phyloP scores from a whole-genome alignment of 2,113 vertebrate genomes.

The Orientallactaga bullata region DNA sequence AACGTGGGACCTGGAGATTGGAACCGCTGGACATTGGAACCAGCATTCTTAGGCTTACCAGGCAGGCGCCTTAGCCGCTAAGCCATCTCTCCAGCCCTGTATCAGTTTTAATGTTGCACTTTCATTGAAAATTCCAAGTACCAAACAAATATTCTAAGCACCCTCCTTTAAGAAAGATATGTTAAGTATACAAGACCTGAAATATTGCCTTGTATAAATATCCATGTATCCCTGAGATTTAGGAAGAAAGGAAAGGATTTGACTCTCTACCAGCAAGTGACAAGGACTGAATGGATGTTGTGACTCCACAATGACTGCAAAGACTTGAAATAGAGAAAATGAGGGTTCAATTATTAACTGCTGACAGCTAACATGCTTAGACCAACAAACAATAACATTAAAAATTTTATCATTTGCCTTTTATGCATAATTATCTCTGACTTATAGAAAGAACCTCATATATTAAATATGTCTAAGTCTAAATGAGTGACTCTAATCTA shows the following conservation, averaged over 20 bases:
- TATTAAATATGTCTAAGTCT: background rate
- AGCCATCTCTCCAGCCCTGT: too few species aligned
- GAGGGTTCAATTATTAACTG: background rate
- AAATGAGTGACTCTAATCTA: background rate
- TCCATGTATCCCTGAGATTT: background rate
- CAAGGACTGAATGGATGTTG: accelerated
- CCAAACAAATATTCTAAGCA: background rate
- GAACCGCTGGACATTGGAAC: too few species aligned
- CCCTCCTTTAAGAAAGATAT: background rate
- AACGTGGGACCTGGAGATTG: too few species aligned
- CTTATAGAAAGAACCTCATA: background rate
- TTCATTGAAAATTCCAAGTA: background rate
- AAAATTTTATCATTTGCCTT: background rate
- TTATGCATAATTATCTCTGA: background rate
- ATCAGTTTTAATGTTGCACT: too few species aligned
- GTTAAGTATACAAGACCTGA: background rate
- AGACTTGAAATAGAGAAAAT: background rate
- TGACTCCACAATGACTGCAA: background rate
- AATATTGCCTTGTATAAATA: background rate
- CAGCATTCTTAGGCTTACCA: too few species aligned
- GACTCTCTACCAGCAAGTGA: background rate
- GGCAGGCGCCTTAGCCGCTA: too few species aligned
- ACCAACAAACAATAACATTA: background rate
- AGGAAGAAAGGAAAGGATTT: background rate
- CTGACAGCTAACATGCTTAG: background rate